phyloP scores from a whole-genome alignment of 2,888 invertebrate genomes.

The Heliconius charithonia region DNA sequence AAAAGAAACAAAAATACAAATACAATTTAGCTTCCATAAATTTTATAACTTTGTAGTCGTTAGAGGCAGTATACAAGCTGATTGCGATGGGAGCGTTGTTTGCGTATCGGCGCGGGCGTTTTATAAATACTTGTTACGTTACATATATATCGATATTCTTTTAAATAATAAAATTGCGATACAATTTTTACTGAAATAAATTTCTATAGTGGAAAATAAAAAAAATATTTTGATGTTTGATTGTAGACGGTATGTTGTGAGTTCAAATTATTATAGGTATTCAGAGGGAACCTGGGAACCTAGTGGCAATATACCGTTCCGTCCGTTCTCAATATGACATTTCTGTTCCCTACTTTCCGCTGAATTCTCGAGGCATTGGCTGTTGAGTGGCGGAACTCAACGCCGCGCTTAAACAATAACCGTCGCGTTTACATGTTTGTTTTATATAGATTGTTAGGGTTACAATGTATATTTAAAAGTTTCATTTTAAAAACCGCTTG shows the following conservation, averaged over 20 bases:
- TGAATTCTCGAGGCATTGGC: too few relatives aligned
- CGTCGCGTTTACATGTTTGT: too few relatives aligned
- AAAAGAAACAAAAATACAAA: not conserved
- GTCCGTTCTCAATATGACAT: not conserved
- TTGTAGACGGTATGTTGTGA: too few relatives aligned
- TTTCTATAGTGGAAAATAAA: too few relatives aligned
- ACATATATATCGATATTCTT: constrained; percentile 11
- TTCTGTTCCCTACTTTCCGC: too few relatives aligned
- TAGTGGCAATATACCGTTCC: not conserved
- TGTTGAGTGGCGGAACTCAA: too few relatives aligned
- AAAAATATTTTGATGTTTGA: too few relatives aligned
- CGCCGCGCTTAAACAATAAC: too few relatives aligned
- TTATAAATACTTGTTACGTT: constrained; percentile 43
- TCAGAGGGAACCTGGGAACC: too few relatives aligned
- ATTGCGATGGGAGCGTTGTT: constrained; percentile 47
- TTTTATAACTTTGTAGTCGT: constrained; percentile 39
- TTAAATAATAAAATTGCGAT: constrained; percentile 1
- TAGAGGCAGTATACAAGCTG: constrained; percentile 44
- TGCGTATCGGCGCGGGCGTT: constrained; percentile 44
- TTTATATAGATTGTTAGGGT: too few relatives aligned
- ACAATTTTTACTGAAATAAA: not conserved
- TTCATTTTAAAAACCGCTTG: too few relatives aligned
- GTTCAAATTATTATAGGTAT: not conserved
- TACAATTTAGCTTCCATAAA: constrained; percentile 19
- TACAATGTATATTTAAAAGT: too few relatives aligned